Base-by-base conservation (phyloP, 2,113 vertebrate genomes). In the Phalacrocorax carbo region DNA sequence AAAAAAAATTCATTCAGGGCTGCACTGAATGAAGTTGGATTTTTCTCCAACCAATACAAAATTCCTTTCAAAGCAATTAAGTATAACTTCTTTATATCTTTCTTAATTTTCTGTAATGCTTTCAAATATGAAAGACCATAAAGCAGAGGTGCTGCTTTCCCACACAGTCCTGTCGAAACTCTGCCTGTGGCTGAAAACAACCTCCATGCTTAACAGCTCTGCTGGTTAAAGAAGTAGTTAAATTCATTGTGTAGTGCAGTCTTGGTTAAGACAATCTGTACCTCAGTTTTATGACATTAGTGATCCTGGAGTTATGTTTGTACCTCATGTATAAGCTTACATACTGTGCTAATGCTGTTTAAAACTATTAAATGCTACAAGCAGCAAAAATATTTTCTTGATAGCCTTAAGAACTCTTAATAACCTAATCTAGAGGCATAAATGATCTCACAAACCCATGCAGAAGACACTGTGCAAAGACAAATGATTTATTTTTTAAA, bases 301-400 rank as follows among this genome's bases (percentile, higher is more conserved):
- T 32, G n/a, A 52, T 88, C 32, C 51, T 34, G 15, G 9, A 86
- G 25, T 75, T 73, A 7, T 1, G 7, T 22, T 17, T 81, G 16
- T 14, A 64, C 23, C 88, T n/a, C 55, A 30, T 15, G 34, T 18
- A 42, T 26, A 44, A 76, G 38, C 11, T 52, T 52, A 38, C 0
- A 2, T 25, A 55, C 27, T 13, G 34, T 0, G 0, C 13, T 30
- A 62, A 66, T 1, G 2, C 19, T 62, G 21, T 36, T 78, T 34
- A 79, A 64, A 86, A 64, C 16, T 44, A 76, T 13, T 36, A 57
- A 83, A 71, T n/a, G 9, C 27, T 48, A 25, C 2, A 76, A 64
- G 34, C 15, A 92, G 40, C 38, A 75, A 86, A 81, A 71, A 2
- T 10, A 46, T 14, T 52, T 76, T 79, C 34, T 40, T 36, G 6